These are phyloP conservation scores for Plectrocnemia conspersa DNA, from an alignment of 1,140 invertebrate genomes.

Conservation along the genomic window DNA sequence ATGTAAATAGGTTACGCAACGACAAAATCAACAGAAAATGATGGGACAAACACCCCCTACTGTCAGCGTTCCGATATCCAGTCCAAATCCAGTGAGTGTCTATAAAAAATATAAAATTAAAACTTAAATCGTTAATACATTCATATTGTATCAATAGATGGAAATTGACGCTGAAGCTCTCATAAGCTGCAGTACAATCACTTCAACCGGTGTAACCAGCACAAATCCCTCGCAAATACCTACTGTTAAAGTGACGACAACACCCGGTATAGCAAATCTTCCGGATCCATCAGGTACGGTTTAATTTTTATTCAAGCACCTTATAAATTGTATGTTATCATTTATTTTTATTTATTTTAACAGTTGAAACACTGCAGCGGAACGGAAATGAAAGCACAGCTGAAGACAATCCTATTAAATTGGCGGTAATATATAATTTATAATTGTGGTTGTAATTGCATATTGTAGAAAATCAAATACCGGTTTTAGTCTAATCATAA, in stretches of 20 bases:
- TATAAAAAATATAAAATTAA: not conserved
- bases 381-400: no score
- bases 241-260: constrained; percentile 12
- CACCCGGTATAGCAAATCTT: no score
- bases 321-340: not conserved
- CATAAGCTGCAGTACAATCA: constrained; percentile 50
- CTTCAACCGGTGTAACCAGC: constrained; percentile 45
- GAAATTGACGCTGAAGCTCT: constrained; percentile 49
- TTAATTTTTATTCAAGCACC: not conserved
- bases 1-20: constrained; percentile 44
- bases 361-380: no score
- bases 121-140: not conserved
- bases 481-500: no score
- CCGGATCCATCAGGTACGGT: not conserved
- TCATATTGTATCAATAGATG: constrained; percentile 35
- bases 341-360: no score
- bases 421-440: no score
- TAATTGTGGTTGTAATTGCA: no score
- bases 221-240: constrained; percentile 37
- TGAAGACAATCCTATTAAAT: no score
- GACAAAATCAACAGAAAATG: constrained; percentile 48
- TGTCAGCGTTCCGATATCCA: not conserved
- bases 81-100: constrained; percentile 14
- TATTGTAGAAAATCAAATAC: no score
- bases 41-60: constrained; percentile 19